Evolutionary conservation across 2,797 vertebrate species (phyloP), one percentile per base, ranked within the genome.

Genomic region (Hyperoplus immaculatus): DNA sequence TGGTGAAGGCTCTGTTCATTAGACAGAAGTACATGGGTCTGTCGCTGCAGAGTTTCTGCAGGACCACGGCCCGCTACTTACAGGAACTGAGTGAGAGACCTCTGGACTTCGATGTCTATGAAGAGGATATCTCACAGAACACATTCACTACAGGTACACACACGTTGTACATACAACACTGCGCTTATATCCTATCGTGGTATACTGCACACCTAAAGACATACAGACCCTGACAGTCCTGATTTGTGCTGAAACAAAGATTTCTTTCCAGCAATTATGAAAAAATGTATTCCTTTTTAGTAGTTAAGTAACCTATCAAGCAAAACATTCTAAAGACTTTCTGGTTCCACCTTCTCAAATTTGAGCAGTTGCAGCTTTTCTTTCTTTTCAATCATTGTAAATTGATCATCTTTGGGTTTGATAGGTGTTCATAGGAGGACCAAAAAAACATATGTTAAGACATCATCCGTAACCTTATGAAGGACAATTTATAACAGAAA

Each of bases 1-100:
- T 99, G 84, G 98, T 99, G 82, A 97, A 98, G 89, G 97, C 98
- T 0, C 90, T 99, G 66, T 98, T 99, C 77, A 97, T 99, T 50
- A 94, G 98, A 69, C 96, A 99, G 92, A 99, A 98, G 94, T 98
- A 99, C 87, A 98, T 97, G 94, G 95, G 96, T 3, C 81, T 97
- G 85, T 97, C 97, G 0, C 91, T 98, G 80, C 98, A 99, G 93
- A 96, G 95, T 82, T 98, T 98, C 93, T 97, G 96, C 90, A 93
- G 95, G 54, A 98, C 96, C 79, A 98, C 98, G 0, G 88, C 96
- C 56, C 96, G 95, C 0, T 96, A 95, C 94, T 95, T 99, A 84
- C 96, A 97, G 92, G 97, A 99, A 82, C 94, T 99, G 68, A 97
- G 97, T 0, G 97, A 97, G 89, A 95, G 95, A 49, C 95, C 96